phyloP scores from a whole-genome alignment of 2,888 invertebrate species.

The Petrolisthes manimaculis region DNA sequence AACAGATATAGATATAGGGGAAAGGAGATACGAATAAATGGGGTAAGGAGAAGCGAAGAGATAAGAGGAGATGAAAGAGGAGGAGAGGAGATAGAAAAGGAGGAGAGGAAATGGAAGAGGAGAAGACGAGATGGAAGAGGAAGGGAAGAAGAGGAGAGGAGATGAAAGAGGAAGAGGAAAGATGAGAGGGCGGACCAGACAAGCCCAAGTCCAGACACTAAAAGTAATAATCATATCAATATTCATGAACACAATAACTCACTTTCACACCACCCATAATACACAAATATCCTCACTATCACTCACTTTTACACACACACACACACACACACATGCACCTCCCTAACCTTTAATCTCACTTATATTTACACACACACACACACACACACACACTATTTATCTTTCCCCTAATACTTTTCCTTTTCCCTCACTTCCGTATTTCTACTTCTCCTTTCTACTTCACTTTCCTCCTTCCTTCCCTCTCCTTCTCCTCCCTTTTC shows the following conservation, averaged over 20 bases:
- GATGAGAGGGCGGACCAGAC: neutral
- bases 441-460: neutral
- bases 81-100: neutral
- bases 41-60: neutral
- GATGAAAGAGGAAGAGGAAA: constrained; percentile 17
- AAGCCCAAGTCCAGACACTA: neutral
- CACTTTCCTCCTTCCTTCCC: neutral
- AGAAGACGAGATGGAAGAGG: neutral
- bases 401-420: neutral
- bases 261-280: constrained; percentile 23
- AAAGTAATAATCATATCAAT: constrained; percentile 36
- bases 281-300: constrained; percentile 17
- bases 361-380: no score
- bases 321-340: no score
- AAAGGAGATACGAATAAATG: neutral
- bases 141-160: neutral
- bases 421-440: neutral
- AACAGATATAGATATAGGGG: neutral
- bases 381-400: no score
- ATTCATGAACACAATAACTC: constrained; percentile 38
- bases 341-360: no score
- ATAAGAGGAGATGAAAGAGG: neutral
- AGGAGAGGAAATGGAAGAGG: neutral
- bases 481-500: neutral
- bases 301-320: neutral